Evolutionary conservation across 2,113 vertebrate genomes (phyloP), one percentile per base, ranked within the genome.

Genomic region (Phylloscopus whistleri): DNA sequence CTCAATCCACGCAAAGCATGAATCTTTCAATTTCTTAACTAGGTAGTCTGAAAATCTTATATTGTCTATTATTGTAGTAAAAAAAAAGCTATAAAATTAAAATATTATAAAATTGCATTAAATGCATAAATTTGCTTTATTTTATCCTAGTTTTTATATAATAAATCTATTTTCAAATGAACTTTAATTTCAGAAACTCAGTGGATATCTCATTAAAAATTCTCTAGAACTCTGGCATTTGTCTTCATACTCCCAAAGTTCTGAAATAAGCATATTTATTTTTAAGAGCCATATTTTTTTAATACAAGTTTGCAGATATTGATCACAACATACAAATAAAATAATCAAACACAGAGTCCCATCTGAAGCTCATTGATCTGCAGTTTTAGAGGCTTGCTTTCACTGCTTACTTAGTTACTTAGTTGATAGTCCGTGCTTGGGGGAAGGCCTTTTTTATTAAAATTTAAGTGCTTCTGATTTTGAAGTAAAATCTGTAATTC

Each of bases 41-140:
- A 19, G 9, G 2, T 1, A 62, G 3, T 30, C 22, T 86, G 58
- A 13, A 63, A 76, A 11, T 49, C 10, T 68, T 78, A 33, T 11
- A 41, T 77, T 73, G 55, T 53, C n/a, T 80, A 13, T 62, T 58
- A 37, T 6, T 46, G 7, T 7, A 66, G 28, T 13, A 86, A 52
- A 53, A 49, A n/a, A 4, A 18, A 24, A 77, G 4, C 6, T 53
- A 24, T 9, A 46, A n/a, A 13, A 44, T n/a, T 83, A 2, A 39
- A 28, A 16, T 63, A n/a, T 37, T 35, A 55, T 63, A 70, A 67
- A 74, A 70, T 10, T 70, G 2, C 1, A 46, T 59, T 3, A 84
- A 62, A 56, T 41, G 0, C 17, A 74, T 62, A 44, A 63, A 35
- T 6, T 78, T 60, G 1, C 1, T 39, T 84, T 69, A 24, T 0